These are phyloP conservation scores for Tachystola acroxantha DNA, from an alignment of 2,888 invertebrate species.

Conservation along the genomic window DNA sequence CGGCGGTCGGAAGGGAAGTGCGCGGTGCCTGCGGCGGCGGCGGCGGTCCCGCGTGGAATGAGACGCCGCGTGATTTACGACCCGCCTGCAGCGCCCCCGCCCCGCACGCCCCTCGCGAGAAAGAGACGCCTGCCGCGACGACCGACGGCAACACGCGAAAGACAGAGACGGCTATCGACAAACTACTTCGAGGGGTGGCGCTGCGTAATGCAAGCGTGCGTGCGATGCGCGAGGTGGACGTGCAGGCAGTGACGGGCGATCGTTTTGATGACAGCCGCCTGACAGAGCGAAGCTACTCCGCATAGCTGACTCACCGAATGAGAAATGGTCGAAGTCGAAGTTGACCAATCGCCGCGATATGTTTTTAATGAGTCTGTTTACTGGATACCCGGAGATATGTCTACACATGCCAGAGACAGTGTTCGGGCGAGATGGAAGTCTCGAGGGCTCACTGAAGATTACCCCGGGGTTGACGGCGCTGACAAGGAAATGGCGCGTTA, in stretches of 20 bases:
- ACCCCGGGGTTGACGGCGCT: constrained; percentile 58
- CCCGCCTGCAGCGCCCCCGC: constrained; percentile 76
- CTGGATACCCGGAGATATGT: constrained; percentile 30
- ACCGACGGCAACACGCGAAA: constrained; percentile 22
- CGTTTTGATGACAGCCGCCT: constrained; percentile 69
- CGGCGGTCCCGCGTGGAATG: constrained; percentile 78
- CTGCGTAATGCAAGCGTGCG: constrained; percentile 78
- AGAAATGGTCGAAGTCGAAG: constrained; percentile 36
- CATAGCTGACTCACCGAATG: constrained; percentile 64
- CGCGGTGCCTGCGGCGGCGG: constrained; percentile 72
- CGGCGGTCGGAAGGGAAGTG: constrained; percentile 72
- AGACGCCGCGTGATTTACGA: constrained; percentile 77
- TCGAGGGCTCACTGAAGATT: constrained; percentile 55
- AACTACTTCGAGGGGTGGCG: constrained; percentile 69
- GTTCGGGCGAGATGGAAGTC: constrained; percentile 34
- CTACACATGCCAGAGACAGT: constrained; percentile 26
- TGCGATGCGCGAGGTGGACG: constrained; percentile 76
- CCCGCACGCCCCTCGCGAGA: constrained; percentile 61
- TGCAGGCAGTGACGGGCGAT: constrained; percentile 76
- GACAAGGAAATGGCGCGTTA: constrained; percentile 69
- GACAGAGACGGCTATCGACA: constrained; percentile 55
- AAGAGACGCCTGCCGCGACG: constrained; percentile 37
- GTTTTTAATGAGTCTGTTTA: constrained; percentile 44
- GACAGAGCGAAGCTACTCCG: constrained; percentile 58
- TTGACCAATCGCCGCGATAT: constrained; percentile 28